Evolutionary conservation across 2,888 invertebrate species (phyloP), one percentile per base, ranked within the genome.

Genomic region (Notodonta ziczac): DNA sequence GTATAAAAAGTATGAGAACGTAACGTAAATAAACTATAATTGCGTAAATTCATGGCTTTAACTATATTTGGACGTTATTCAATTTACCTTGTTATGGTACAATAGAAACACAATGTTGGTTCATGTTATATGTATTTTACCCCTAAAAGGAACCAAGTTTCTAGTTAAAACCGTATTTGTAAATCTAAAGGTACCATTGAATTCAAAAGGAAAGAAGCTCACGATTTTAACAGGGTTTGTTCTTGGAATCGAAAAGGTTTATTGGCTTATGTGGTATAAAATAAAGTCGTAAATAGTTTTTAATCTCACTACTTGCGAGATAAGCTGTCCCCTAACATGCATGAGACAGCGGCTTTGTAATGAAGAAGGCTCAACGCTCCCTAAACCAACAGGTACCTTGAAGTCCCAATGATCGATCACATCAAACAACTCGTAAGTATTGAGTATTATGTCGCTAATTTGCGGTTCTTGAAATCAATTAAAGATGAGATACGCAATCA

Each of bases 1-100:
- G 39, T 40, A 40, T 32, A 32, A 32, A 52, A 52, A 52, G n/a
- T 39, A 54, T 39, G 56, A 14, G 44, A 56, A 42, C 44, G 56
- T 12, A 24, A 42, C 40, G 1, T n/a, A 14, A n/a, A 42, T n/a
- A 9, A 56, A 44, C 16, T 44, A 44, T 56, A 56, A 56, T 56
- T 39, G 39, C 39, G 54, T 14, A 54, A 52, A 52, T 32, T 52
- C 32, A 32, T 24, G 13, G 52, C 5, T 32, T 12, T n/a, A 9
- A n/a, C 39, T 39, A 10, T 14, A 35, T 54, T 54, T 39, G 54
- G 54, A 54, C 24, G 32, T 54, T 39, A 54, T 54, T 54, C 7
- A 53, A 14, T n/a, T 54, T 14, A 39, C 8, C 54, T 54, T 54
- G 32, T 54, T 54, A 54, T 39, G 54, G 54, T 39, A 39, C 35